Evolutionary conservation across 2,797 vertebrate genomes (phyloP), one percentile per base, ranked within the genome.

Genomic region (Somateria mollissima): DNA sequence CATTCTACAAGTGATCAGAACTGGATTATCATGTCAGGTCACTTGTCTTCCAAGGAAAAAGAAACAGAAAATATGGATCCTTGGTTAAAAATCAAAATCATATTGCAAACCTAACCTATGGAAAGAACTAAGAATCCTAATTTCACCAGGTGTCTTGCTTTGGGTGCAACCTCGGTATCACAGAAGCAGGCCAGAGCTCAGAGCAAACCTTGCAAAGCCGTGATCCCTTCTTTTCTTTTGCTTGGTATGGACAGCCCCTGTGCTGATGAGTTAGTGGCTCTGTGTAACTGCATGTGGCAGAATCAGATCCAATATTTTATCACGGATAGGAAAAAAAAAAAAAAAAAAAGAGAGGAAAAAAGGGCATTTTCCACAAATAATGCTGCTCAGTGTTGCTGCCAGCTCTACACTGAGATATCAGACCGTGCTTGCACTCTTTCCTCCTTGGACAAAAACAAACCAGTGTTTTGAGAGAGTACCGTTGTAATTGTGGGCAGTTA

Each of bases 401-500:
- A 78, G 34, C 53, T 76, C 84, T 92, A 66, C 90, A 2, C 18
- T 22, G 61, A 84, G 92, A 85, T 87, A 87, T 65, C 57, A 21
- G 95, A 51, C 85, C 36, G 6, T 60, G 78, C 87, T 39, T 39
- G 39, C 7, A 32, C 79, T 90, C 94, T 84, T 36, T 95, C 62
- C 91, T 74, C 94, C 86, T 83, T 17, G 94, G 89, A 94, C 95
- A 95, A 96, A 97, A 96, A 90, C 92, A 93, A 74, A 90, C 87
- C 90, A n/a, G 43, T 94, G 92, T 96, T 98, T 98, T 86, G 70
- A 97, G 94, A 97, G 96, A 94, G 95, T 30, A 51, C 89, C 25
- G 88, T 88, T 96, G 97, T 97, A 97, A 97, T 97, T 96, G 95
- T 96, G 95, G 95, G 96, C 89, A 97, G 97, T 95, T 97, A 95